Conservation (phyloP, 2,888 invertebrate species). For the Mayetiola destructor region DNA sequence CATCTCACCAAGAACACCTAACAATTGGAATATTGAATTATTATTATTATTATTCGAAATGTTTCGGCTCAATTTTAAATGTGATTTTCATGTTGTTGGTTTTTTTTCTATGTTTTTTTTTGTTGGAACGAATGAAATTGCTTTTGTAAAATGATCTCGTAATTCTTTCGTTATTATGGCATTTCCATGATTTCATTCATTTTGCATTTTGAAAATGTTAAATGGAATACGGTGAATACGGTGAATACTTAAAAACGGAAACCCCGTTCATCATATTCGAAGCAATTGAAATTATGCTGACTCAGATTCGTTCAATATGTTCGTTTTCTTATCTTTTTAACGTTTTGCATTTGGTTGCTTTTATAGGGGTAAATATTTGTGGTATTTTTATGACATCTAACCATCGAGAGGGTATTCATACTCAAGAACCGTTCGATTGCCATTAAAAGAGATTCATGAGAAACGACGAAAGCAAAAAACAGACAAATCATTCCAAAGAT, state of each 20-base stretch:
- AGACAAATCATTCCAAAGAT: conserved; percentile 1
- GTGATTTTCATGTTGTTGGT: conserved; percentile 13
- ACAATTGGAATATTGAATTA: conserved; percentile 13
- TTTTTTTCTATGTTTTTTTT: too few relatives aligned
- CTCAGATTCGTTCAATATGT: conserved; percentile 13
- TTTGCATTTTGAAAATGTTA: background rate
- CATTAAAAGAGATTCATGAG: too few relatives aligned
- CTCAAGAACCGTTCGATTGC: too few relatives aligned
- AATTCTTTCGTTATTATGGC: background rate
- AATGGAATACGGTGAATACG: too few relatives aligned
- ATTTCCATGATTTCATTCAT: background rate
- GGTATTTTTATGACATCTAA: background rate
- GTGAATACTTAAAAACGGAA: too few relatives aligned
- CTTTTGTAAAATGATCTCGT: background rate
- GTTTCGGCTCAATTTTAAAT: background rate
- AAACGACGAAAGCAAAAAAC: background rate
- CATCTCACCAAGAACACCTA: too few relatives aligned
- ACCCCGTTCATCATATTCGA: background rate
- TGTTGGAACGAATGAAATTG: background rate
- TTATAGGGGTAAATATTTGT: conserved; percentile 8
- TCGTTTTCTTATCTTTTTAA: conserved; percentile 13
- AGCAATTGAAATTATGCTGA: background rate
- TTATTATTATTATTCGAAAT: too few relatives aligned
- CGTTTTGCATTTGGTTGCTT: background rate
- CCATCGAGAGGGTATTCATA: background rate